Conservation (phyloP, 2,113 vertebrate genomes). For the Struthio camelus region DNA sequence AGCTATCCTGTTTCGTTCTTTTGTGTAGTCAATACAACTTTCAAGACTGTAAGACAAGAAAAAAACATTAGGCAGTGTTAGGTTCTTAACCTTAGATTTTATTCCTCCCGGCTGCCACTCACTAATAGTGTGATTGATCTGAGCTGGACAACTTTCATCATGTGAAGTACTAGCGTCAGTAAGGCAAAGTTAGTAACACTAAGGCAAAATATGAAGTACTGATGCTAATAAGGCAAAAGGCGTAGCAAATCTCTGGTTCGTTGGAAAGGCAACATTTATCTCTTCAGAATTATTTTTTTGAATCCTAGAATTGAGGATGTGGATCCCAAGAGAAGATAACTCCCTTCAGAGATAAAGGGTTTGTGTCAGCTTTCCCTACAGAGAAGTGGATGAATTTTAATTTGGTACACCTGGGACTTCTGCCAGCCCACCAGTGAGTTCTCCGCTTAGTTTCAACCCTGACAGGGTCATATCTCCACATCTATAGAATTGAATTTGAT, state of each 20-base stretch:
- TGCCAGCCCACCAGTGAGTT: neutral
- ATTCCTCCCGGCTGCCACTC: conserved; percentile 26
- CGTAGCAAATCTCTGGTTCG: neutral
- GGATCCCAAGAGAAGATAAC: conserved; percentile 20
- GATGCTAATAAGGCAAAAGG: conserved; percentile 30
- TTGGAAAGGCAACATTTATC: neutral
- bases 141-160: conserved; percentile 32
- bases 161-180: neutral
- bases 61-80: neutral
- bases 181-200: neutral
- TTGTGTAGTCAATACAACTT: neutral
- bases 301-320: neutral
- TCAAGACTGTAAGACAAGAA: neutral
- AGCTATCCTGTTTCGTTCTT: neutral
- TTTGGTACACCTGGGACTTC: conserved; percentile 37
- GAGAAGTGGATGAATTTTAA: conserved; percentile 49
- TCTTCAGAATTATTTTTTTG: neutral
- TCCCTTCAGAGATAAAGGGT: conserved; percentile 5
- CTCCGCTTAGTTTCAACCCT: neutral
- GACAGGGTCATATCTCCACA: neutral
- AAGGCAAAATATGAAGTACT: neutral
- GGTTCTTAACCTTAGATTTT: neutral
- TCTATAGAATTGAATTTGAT: neutral
- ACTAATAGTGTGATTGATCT: neutral
- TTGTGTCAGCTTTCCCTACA: conserved; percentile 27